phyloP scores from a whole-genome alignment of 2,113 vertebrate species.

The Prunella fulvescens region DNA sequence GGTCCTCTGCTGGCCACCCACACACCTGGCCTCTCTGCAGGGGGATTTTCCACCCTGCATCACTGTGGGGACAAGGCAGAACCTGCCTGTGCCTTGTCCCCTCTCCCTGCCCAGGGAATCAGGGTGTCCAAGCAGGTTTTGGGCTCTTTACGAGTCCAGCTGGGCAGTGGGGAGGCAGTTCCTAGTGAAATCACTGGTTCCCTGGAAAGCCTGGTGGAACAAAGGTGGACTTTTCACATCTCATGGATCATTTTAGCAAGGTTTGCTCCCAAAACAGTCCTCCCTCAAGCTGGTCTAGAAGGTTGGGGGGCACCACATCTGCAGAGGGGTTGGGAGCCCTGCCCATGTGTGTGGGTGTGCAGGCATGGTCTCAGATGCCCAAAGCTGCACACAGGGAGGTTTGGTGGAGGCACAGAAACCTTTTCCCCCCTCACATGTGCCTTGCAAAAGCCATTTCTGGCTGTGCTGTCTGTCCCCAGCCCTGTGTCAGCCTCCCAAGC shows the following conservation, averaged over 20 bases:
- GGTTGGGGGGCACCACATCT: background rate
- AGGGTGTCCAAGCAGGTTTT: accelerated
- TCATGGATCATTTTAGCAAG: background rate
- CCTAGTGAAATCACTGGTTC: background rate
- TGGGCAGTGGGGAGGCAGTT: background rate
- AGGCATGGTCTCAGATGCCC: background rate
- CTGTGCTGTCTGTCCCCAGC: background rate
- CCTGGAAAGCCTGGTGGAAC: background rate
- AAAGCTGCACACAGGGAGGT: background rate
- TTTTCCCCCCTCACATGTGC: background rate
- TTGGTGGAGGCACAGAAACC: background rate
- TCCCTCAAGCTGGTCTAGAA: background rate
- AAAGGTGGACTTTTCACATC: background rate
- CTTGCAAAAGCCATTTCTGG: background rate
- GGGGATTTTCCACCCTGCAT: background rate
- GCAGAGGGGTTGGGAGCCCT: background rate
- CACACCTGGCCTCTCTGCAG: background rate
- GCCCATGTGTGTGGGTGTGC: accelerated
- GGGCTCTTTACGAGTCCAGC: background rate
- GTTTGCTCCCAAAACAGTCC: background rate
- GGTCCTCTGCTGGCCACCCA: background rate
- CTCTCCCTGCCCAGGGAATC: too few relatives aligned
- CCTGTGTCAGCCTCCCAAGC: background rate
- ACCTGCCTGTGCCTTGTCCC: background rate
- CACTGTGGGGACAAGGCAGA: accelerated